A percentile compares a stretch with the other conserved stretches of the same genome.
Conservation (phyloP, 1,140 invertebrate genomes). For the Pseudomyrmex dendroicus region DNA sequence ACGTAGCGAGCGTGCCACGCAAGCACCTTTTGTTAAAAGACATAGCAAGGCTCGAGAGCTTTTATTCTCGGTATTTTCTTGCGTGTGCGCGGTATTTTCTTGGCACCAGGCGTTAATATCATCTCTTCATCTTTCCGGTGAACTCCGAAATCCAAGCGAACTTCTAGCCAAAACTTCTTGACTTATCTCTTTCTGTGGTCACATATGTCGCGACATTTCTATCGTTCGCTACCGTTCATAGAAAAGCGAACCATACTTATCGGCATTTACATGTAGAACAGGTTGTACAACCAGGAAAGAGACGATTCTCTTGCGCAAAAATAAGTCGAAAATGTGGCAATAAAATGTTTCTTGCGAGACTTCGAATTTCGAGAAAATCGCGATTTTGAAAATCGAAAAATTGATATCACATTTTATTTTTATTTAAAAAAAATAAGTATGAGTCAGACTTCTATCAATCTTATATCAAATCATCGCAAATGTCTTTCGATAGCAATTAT, state of each 20-base stretch:
- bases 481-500: too few species aligned
- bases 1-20: conserved; percentile 8
- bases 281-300: neutral
- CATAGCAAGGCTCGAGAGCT: neutral
- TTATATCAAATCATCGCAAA: too few species aligned
- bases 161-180: conserved; percentile 36
- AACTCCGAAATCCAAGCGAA: conserved; percentile 22
- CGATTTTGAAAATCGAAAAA: neutral
- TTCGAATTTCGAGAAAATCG: conserved; percentile 5
- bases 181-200: conserved; percentile 40
- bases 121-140: conserved; percentile 32
- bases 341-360: neutral
- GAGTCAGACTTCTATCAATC: too few species aligned
- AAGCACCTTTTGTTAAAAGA: conserved; percentile 33
- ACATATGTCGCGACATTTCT: conserved; percentile 15
- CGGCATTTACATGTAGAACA: too few species aligned
- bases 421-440: too few species aligned
- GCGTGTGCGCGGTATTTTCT: neutral
- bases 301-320: conserved; percentile 13
- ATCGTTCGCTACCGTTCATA: conserved; percentile 9
- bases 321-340: too few species aligned
- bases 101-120: conserved; percentile 41
- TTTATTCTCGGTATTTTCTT: conserved; percentile 29
- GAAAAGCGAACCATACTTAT: conserved; percentile 17
- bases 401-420: too few species aligned